Percentiles rank a stretch among this genome's conserved stretches.
phyloP scores from a whole-genome alignment of 35 echinoderm and acorn worm species.

The Apostichopus japonicus region DNA sequence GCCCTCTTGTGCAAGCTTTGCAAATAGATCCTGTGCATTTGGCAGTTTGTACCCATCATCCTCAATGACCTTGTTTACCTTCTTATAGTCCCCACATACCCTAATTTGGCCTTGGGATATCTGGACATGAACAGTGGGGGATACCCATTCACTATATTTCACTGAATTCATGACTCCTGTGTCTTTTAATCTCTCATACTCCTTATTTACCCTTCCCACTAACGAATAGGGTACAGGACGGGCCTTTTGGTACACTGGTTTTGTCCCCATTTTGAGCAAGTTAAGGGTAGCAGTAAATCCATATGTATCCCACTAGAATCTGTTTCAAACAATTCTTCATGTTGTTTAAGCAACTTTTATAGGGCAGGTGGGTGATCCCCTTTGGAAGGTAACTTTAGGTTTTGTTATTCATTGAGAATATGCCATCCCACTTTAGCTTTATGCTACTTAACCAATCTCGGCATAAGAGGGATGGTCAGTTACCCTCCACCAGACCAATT shows the following conservation, averaged over 20 bases:
- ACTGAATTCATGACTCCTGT: constrained; percentile 1
- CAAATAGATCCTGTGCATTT: constrained; percentile 54
- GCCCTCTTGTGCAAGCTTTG: constrained; percentile 7
- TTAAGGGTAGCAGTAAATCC: constrained; percentile 44
- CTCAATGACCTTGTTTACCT: not conserved
- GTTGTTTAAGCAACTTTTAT: constrained; percentile 13
- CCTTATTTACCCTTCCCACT: constrained; percentile 37
- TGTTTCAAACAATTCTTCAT: constrained; percentile 8
- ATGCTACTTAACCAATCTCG: constrained; percentile 10
- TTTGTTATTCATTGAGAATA: constrained; percentile 2
- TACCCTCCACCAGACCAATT: constrained; percentile 36
- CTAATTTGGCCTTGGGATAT: not conserved
- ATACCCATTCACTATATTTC: constrained; percentile 1
- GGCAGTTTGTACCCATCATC: constrained; percentile 43
- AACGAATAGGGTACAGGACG: constrained; percentile 77
- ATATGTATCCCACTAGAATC: constrained; percentile 39
- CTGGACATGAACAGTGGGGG: constrained; percentile 3
- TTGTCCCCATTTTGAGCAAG: constrained; percentile 28
- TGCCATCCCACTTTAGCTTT: constrained; percentile 37
- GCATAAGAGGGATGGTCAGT: constrained; percentile 36
- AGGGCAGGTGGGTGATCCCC: not conserved
- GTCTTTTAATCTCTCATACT: constrained; percentile 31
- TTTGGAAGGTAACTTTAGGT: not conserved
- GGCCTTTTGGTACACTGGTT: constrained; percentile 54
- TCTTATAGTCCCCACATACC: constrained; percentile 44